Base-by-base conservation (phyloP, 2,888 invertebrate species). In the Pherbina coryleti region DNA sequence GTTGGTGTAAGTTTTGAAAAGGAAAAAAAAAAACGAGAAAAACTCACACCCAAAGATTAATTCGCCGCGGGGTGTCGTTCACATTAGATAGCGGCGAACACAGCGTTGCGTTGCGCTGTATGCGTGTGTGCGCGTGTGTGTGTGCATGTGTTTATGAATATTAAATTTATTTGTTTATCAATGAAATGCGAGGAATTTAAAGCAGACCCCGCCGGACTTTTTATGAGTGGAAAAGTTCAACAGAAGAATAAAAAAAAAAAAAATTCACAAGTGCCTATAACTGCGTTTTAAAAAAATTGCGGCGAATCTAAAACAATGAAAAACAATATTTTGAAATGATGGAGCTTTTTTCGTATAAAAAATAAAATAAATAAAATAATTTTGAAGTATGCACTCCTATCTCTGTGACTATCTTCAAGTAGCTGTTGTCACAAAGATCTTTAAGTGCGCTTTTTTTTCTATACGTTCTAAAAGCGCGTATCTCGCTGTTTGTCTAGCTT, bases 91-190 rank as follows among this genome's bases (percentile, higher is more conserved):
- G 34, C 57, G 19, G 22, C 9, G 60, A 57, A n/a, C 60, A 22
- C 14, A 25, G 51, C 22, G 7, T 1, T 11, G 57, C 8, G 8
- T 57, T 57, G 19, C 14, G 4, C 17, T 75, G 51, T 34, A 25
- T 53, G 66, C 19, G 69, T 60, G 67, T 37, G 60, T 37, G 34
- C 0, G 7, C 0, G 17, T 51, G 69, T 69, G 69, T 69, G n/a
- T 69, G 51, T 66, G 53, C 3, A n/a, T 67, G 72, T 60, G 69
- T 44, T 49, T 37, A 31, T 77, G 67, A 60, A 69, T 77, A 77
- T n/a, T 34, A 57, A 75, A 75, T 67, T 67, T 67, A 75, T 72
- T 67, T 66, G 67, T 77, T 77, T 77, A 77, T 77, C 77, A 77
- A 77, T 77, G 77, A 73, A 77, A 72, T 57, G 51, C 17, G 34